Conservation (phyloP, 2,888 invertebrate genomes). For the Mesochorus sp. region DNA sequence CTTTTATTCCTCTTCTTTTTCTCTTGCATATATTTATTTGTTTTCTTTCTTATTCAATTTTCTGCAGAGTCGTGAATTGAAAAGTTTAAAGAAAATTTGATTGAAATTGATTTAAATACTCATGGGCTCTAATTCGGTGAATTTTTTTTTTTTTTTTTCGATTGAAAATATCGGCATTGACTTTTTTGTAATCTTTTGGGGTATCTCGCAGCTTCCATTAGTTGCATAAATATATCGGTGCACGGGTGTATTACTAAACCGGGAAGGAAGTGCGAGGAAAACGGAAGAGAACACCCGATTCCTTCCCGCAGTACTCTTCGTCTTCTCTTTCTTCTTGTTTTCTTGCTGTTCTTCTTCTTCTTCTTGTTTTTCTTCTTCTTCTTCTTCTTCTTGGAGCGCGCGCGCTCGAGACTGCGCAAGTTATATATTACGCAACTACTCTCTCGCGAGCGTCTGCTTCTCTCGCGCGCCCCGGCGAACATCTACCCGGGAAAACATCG, state of each 20-base stretch:
- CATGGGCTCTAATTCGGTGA: too few relatives aligned
- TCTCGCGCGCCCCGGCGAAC: conserved; percentile 47
- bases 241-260: conserved; percentile 34
- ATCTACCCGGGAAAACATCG: conserved; percentile 57
- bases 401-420: conserved; percentile 45
- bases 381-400: conserved; percentile 2
- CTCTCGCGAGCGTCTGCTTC: conserved; percentile 21
- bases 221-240: background rate
- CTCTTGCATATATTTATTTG: background rate
- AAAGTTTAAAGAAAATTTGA: background rate
- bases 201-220: too few relatives aligned
- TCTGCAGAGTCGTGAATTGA: background rate
- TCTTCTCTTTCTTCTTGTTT: conserved; percentile 20
- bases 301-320: background rate
- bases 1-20: conserved; percentile 5
- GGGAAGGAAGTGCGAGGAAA: conserved; percentile 57
- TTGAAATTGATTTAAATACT: too few relatives aligned
- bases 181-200: too few relatives aligned
- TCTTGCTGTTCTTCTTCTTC: background rate
- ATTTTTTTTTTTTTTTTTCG: too few relatives aligned
- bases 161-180: too few relatives aligned
- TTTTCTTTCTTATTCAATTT: background rate
- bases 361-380: background rate
- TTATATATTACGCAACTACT: conserved; percentile 59
- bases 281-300: conserved; percentile 53